Percentiles rank a stretch among this genome's conserved stretches.
Conservation (phyloP, 2,113 vertebrate species). For the Heterotis niloticus region DNA sequence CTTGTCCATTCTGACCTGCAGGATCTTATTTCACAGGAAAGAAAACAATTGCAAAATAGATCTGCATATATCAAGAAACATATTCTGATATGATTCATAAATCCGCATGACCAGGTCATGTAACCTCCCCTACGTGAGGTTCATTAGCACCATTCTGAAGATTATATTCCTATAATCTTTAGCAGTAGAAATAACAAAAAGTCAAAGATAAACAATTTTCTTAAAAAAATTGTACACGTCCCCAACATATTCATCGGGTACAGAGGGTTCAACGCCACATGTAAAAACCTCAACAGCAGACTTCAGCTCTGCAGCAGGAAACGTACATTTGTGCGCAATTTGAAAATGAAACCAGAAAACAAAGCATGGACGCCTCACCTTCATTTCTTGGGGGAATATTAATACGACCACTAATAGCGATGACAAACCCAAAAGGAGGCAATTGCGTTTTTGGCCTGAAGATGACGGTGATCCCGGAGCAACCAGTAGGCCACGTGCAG, state of each 20-base stretch:
- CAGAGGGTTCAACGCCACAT: constrained; percentile 56
- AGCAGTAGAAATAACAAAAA: constrained; percentile 75
- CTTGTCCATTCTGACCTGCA: constrained; percentile 96
- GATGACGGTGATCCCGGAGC: background rate
- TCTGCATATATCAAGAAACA: constrained; percentile 99
- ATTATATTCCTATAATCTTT: constrained; percentile 77
- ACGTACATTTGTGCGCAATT: constrained; percentile 85
- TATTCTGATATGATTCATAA: constrained; percentile 95
- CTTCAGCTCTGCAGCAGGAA: constrained; percentile 85
- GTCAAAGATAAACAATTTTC: constrained; percentile 73
- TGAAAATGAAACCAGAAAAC: constrained; percentile 50
- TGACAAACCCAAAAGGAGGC: background rate
- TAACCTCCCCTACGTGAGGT: constrained; percentile 87
- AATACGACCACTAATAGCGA: background rate
- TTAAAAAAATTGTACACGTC: constrained; percentile 55
- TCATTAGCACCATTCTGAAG: constrained; percentile 94
- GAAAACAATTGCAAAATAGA: constrained; percentile 94
- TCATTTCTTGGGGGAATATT: background rate
- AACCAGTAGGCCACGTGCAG: background rate
- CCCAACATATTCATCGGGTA: constrained; percentile 65
- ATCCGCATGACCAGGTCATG: constrained; percentile 99
- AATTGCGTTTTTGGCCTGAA: too few relatives aligned
- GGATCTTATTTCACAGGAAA: constrained; percentile 82
- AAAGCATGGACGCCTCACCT: constrained; percentile 33
- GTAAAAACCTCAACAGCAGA: constrained; percentile 50